phyloP scores from a whole-genome alignment of 2,113 vertebrate genomes.

The Leptosomus discolor region DNA sequence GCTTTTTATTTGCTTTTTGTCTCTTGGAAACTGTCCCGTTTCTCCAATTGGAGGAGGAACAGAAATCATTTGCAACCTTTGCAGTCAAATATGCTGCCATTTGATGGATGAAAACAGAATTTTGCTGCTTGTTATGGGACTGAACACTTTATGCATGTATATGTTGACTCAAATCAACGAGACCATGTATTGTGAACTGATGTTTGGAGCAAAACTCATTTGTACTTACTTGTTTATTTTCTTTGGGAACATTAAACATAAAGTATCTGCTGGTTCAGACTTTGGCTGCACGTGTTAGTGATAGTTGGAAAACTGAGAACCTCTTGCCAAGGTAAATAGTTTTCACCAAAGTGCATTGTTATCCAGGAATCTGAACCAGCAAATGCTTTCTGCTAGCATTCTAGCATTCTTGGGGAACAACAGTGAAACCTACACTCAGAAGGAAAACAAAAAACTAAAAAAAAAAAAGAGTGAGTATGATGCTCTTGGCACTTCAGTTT shows the following conservation, averaged over 20 bases:
- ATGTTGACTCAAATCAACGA: neutral
- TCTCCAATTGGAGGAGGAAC: neutral
- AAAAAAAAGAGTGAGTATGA: neutral
- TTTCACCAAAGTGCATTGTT: neutral
- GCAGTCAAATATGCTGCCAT: neutral
- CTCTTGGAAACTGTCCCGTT: neutral
- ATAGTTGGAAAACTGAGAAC: neutral
- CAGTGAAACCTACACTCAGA: neutral
- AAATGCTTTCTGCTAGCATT: constrained; percentile 3
- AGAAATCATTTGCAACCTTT: neutral
- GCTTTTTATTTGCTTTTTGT: neutral
- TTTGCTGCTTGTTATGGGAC: neutral
- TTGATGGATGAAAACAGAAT: neutral
- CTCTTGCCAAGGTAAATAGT: constrained; percentile 35
- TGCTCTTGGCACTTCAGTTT: constrained; percentile 13
- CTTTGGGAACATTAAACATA: neutral
- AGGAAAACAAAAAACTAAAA: neutral
- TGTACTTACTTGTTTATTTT: neutral
- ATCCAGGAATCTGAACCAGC: constrained; percentile 27
- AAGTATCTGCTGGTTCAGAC: constrained; percentile 1
- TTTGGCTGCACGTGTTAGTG: neutral
- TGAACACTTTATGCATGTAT: neutral
- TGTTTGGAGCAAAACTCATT: neutral
- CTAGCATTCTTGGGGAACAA: constrained; percentile 8
- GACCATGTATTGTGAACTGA: neutral